phyloP scores from a whole-genome alignment of 2,888 invertebrate species.

The Synanthedon myopaeformis region DNA sequence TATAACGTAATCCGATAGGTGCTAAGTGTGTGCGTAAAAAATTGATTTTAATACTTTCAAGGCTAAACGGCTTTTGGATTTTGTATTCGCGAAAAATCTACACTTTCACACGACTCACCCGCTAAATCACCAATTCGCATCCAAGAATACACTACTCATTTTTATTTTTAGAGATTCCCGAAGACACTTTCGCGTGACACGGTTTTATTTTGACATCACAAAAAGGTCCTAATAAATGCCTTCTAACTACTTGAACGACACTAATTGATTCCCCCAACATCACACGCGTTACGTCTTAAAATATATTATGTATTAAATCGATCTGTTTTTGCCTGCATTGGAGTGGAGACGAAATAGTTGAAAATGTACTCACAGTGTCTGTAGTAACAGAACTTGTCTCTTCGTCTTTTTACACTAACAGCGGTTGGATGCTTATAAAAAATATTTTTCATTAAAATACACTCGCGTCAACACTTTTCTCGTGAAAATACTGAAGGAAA shows the following conservation, averaged over 20 bases:
- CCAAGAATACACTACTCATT: conserved; percentile 52
- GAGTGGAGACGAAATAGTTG: conserved; percentile 36
- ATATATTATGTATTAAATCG: conserved; percentile 26
- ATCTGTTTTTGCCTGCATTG: conserved; percentile 31
- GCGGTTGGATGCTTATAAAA: conserved; percentile 3
- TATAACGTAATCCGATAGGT: conserved; percentile 17
- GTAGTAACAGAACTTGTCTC: conserved; percentile 24
- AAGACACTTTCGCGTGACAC: conserved; percentile 46
- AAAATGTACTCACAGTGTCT: conserved; percentile 31
- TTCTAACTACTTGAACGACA: conserved; percentile 6
- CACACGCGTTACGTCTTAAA: conserved; percentile 28
- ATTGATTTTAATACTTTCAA: conserved; percentile 23
- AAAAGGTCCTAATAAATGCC: conserved; percentile 18
- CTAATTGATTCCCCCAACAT: conserved; percentile 29
- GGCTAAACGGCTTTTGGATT: conserved; percentile 27
- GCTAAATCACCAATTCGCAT: conserved; percentile 57
- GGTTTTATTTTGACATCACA: conserved; percentile 14
- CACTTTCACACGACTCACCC: conserved; percentile 56
- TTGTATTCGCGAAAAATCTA: conserved; percentile 25
- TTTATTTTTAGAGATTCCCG: conserved; percentile 52
- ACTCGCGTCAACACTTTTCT: conserved; percentile 42
- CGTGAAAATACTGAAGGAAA: conserved; percentile 21
- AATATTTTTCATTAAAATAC: conserved; percentile 10
- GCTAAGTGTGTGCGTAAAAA: conserved; percentile 10
- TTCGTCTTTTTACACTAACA: conserved; percentile 9